A percentile compares a stretch with the other conserved stretches of the same genome.
Evolutionary conservation across 2,113 vertebrate genomes (phyloP).

Genomic region (Elephantulus edwardii): DNA sequence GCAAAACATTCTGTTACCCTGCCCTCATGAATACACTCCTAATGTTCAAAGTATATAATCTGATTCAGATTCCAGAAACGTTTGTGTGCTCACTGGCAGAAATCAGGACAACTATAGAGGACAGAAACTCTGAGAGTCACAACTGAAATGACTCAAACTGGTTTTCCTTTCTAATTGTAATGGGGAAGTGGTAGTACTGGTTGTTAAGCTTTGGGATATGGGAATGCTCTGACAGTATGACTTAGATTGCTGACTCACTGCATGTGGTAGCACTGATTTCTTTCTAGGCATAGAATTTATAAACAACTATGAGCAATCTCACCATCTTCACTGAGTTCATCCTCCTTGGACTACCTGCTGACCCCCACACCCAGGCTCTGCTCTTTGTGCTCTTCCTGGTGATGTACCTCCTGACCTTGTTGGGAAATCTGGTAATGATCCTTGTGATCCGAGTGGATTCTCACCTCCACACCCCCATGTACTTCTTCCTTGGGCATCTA

Average conservation of each 20-base stretch:
- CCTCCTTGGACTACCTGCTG: slow-evolving; percentile 44
- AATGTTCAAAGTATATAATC: neutral
- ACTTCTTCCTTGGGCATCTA: slow-evolving; percentile 54
- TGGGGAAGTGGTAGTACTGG: neutral
- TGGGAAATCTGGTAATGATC: slow-evolving; percentile 40
- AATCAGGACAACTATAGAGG: neutral
- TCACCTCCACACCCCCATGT: slow-evolving; percentile 55
- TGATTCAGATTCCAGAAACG: neutral
- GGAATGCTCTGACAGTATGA: neutral
- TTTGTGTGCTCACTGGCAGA: neutral
- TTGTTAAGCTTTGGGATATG: neutral
- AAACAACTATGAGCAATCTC: slow-evolving; percentile 31
- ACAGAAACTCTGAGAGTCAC: neutral
- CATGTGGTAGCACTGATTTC: neutral
- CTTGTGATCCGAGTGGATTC: neutral
- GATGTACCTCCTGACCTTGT: neutral
- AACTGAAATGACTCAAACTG: neutral
- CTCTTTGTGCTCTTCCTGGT: slow-evolving; percentile 43
- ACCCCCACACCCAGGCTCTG: neutral
- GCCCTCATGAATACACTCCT: neutral
- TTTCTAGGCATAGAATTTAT: neutral
- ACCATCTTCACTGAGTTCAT: slow-evolving; percentile 45
- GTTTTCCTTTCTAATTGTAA: slow-evolving; percentile 3
- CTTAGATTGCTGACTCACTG: neutral
- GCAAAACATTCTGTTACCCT: neutral